Base-by-base conservation (phyloP, 2,113 vertebrate species). In the Salvelinus namaycush region DNA sequence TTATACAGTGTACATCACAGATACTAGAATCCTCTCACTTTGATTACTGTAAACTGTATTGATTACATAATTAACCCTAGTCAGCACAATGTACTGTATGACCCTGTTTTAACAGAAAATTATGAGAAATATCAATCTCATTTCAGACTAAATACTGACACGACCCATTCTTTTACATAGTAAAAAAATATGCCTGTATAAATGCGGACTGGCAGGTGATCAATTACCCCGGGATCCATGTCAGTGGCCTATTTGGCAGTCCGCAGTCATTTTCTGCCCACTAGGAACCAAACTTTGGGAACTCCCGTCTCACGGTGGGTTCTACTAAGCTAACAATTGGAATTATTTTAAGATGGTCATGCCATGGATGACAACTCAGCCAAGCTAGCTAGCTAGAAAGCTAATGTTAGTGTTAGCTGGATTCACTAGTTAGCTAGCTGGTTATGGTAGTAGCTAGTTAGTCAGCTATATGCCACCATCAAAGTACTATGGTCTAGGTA, bases 211-310 rank as follows among this genome's bases (percentile, higher is more conserved):
- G 76, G 26, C 77, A 54, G 78, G 57, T 78, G 70, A 77, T 83
- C 72, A n/a, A 60, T 79, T 84, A 84, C 57, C 65, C 69, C 48
- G 51, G 48, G 71, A 75, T 79, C 71, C 57, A 75, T 77, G 77
- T 70, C 60, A 70, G 5, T 51, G 65, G 68, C 72, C 22, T 73
- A 79, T 83, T 73, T 77, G 70, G 79, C 39, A 67, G 7, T 74
- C 29, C 22, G 34, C 65, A 79, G 76, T 74, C 70, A 70, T 67
- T 81, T 39, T 20, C 51, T 79, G 51, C 81, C 79, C 76, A 87
- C 76, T 80, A 77, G 75, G 70, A 74, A 74, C 79, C 57, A 79
- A 76, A 68, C 79, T 83, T 82, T 82, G 59, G 39, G 72, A 77
- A 75, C 57, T 73, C 69, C 66, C 66, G 24, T 39, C 39, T 80